Evolutionary conservation across 2,797 vertebrate genomes (phyloP).

Genomic region (Gallinago stenura): DNA sequence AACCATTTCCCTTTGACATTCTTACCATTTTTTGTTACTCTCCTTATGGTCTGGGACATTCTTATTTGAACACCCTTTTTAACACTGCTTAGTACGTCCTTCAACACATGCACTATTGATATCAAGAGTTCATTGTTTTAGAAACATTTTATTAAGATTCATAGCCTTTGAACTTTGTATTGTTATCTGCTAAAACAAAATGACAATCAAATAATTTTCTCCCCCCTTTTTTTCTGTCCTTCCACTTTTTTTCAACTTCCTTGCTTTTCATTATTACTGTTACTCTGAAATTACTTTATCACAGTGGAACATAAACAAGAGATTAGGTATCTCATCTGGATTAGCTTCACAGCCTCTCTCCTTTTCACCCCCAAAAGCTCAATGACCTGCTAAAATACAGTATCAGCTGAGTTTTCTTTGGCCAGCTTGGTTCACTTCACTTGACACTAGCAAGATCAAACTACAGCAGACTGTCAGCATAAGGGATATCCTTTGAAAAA

Average conservation of each 20-base stretch:
- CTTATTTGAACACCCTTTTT: constrained; percentile 3
- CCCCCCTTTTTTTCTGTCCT: constrained; percentile 7
- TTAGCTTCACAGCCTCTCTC: constrained; percentile 71
- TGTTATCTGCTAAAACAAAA: constrained; percentile 65
- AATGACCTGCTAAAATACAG: constrained; percentile 71
- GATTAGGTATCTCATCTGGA: constrained; percentile 74
- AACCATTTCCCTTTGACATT: not conserved
- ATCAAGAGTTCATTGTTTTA: constrained; percentile 17
- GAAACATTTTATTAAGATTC: constrained; percentile 31
- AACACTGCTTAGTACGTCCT: not conserved
- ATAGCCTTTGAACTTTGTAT: constrained; percentile 51
- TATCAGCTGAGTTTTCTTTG: constrained; percentile 80
- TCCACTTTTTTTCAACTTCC: constrained; percentile 70
- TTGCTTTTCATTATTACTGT: constrained; percentile 62
- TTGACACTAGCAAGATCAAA: constrained; percentile 70
- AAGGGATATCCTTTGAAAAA: constrained; percentile 85
- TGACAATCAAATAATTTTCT: constrained; percentile 29
- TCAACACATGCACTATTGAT: not conserved
- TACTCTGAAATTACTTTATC: constrained; percentile 65
- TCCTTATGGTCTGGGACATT: not conserved
- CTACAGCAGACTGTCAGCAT: constrained; percentile 78
- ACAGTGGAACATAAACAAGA: constrained; percentile 76
- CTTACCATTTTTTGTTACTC: not conserved
- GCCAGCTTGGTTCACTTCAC: constrained; percentile 71
- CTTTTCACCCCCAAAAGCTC: constrained; percentile 71